These are phyloP conservation scores for Leptobrachium leishanense DNA, from an alignment of 2,113 vertebrate genomes.

Conservation along the genomic window DNA sequence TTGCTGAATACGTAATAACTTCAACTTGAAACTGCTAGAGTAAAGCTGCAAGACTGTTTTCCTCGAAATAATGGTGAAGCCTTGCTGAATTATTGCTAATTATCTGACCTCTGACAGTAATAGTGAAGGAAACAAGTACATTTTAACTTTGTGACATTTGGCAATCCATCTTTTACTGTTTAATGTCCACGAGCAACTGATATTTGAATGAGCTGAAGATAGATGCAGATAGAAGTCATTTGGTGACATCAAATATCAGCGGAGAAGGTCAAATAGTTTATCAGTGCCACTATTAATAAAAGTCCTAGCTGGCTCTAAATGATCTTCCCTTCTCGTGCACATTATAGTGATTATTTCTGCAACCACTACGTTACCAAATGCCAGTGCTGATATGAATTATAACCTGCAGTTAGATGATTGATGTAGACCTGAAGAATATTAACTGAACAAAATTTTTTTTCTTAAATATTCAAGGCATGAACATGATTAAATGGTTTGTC, in stretches of 20 bases:
- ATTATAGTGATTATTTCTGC: neutral
- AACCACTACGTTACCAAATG: neutral
- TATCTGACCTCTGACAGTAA: neutral
- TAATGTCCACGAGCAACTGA: neutral
- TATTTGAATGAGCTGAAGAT: neutral
- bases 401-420: neutral
- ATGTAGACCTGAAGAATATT: neutral
- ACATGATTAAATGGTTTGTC: conserved; percentile 18
- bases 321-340: neutral
- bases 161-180: neutral
- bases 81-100: neutral
- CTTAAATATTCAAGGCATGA: neutral
- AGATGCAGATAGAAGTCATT: conserved; percentile 9
- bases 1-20: no score
- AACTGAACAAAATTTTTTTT: conserved; percentile 4
- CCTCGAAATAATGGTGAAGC: neutral
- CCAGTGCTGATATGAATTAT: neutral
- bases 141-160: neutral
- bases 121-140: neutral
- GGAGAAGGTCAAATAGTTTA: conserved; percentile 27
- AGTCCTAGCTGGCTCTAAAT: neutral
- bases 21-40: no score
- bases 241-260: conserved; percentile 14
- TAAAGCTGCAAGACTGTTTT: neutral
- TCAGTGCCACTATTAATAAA: conserved; percentile 11